These are phyloP conservation scores for Scolopax bukidnonensis DNA, from an alignment of 2,797 vertebrate species.

Conservation along the genomic window DNA sequence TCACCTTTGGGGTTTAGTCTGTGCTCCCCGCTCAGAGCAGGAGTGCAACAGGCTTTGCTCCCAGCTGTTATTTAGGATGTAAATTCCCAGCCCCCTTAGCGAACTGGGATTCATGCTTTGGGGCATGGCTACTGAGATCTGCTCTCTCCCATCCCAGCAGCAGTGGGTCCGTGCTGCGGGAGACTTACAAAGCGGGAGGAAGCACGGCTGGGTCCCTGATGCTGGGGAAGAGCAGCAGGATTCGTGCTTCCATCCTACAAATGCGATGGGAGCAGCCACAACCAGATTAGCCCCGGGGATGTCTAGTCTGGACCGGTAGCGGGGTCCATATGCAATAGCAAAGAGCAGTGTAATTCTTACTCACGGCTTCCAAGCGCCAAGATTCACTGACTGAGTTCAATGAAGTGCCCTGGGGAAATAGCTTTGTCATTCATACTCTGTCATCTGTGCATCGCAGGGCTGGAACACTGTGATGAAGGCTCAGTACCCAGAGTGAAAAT, in stretches of 20 bases:
- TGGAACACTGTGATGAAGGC: background rate
- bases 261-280: background rate
- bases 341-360: slow-evolving; percentile 13
- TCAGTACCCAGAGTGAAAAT: background rate
- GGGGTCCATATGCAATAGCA: background rate
- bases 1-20: background rate
- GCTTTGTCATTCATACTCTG: slow-evolving; percentile 71
- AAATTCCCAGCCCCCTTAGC: background rate
- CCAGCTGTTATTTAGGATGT: background rate
- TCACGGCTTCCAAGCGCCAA: background rate
- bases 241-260: background rate
- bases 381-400: slow-evolving; percentile 50
- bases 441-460: slow-evolving; percentile 55
- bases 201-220: background rate
- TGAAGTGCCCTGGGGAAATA: slow-evolving; percentile 58
- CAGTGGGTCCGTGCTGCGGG: fast-evolving
- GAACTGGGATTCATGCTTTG: background rate
- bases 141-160: background rate
- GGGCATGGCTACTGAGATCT: background rate
- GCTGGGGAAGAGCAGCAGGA: background rate
- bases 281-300: background rate
- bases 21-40: background rate
- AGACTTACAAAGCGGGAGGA: background rate
- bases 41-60: background rate
- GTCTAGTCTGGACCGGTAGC: background rate